Base-by-base conservation (phyloP, 2,797 vertebrate species). In the Pterois miles region DNA sequence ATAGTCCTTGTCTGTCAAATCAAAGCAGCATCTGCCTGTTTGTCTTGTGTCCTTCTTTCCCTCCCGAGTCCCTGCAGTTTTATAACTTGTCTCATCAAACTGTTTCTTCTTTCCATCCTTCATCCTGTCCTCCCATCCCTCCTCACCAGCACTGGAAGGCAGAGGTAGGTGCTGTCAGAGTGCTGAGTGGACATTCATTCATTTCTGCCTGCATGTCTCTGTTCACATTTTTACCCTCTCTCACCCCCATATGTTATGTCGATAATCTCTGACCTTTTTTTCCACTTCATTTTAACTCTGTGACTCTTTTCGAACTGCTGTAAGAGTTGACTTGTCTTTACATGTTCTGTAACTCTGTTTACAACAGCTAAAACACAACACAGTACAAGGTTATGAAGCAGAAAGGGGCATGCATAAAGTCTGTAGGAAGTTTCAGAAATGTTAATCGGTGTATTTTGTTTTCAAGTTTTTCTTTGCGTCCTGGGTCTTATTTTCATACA, bases 61-160 rank as follows among this genome's bases (percentile, higher is more conserved):
- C 48, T 80, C 71, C 73, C 40, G 8, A 71, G 65, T 54, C 62
- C 29, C 62, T 62, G n/a, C 31, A 57, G 71, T 82, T 84, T 83
- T 69, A 52, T 43, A 59, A 83, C 71, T 82, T 88, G 89, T 91
- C 90, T 92, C 91, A 88, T 87, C 73, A 52, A 20, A 57, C 81
- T 85, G 22, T 90, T 70, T 92, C 83, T 91, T 91, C 84, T 92
- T 84, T 71, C 81, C 85, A 87, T 90, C 83, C 82, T 82, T 66
- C 88, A 82, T 74, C 80, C 71, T 88, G 53, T 88, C 87, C 78
- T 86, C 85, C 71, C 88, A 78, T 86, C 82, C 84, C 81, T 88
- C 78, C 84, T 86, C 90, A 66, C 82, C 93, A 96, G 95, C 95
- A 96, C 89, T 96, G 95, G 95, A 96, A 93, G 92, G 85, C 88